Evolutionary conservation across 92 coral and sea anemone genomes (phyloP), one percentile per base, ranked within the genome.

Genomic region (Epizoanthus illoricatus): DNA sequence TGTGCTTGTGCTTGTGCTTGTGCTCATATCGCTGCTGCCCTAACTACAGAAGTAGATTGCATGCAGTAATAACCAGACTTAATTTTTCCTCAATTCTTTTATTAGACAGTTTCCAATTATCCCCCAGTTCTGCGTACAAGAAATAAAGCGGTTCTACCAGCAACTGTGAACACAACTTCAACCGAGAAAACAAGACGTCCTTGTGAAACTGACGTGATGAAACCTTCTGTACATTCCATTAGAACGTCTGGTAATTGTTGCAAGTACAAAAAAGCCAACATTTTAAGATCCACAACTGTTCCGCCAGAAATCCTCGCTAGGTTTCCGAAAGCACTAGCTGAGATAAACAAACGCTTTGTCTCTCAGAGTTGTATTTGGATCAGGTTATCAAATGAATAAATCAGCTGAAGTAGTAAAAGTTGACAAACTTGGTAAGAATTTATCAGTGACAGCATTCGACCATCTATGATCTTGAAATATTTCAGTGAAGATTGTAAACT

Each of bases 331-430:
- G 82, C 82, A 5, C 43, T 78, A 20, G 69, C 71, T 21, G 82
- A 78, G 69, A 78, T 78, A 18, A 78, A 78, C 71, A 78, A 63
- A 45, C 82, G 82, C 40, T 70, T 78, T 58, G 55, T 61, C 71
- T 63, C 82, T 21, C 82, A 78, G 71, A 62, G 82, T 20, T 78
- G 23, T 61, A n/a, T 78, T 54, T 78, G 82, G 82, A 79, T 56
- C 82, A 70, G 55, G 24, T 88, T 88, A 18, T 78, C 60, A 21
- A 78, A 63, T 13, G 82, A 78, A 49, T 63, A 33, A 28, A 78
- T 15, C 21, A 7, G 15, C 56, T 49, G 11, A 10, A 49, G 56
- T 49, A 49, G 9, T 13, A 49, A 49, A 8, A 49, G 56, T 49
- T 49, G 15, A 9, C 0, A 49, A 49, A 49, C 56, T 49, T 49